phyloP scores from a whole-genome alignment of 2,797 vertebrate genomes.

The Triplophysa yarkandensis region DNA sequence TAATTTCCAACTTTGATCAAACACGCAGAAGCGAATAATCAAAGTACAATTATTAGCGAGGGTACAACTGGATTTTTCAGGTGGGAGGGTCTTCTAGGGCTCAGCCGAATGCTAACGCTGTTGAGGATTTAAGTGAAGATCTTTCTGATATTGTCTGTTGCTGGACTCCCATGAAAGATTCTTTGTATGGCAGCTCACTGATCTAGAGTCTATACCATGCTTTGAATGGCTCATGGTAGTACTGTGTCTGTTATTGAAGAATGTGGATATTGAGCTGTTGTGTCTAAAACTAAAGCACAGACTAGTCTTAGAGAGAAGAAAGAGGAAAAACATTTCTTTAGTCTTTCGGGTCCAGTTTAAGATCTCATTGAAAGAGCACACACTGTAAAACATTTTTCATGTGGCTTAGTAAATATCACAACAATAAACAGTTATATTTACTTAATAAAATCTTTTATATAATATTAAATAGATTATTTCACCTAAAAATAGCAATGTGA shows the following conservation, averaged over 20 bases:
- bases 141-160: constrained; percentile 17
- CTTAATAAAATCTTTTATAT: no score
- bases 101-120: constrained; percentile 14
- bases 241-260: background rate
- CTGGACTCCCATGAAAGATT: background rate
- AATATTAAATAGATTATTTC: no score
- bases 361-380: background rate
- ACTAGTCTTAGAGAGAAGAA: background rate
- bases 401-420: no score
- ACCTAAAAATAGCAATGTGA: no score
- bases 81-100: background rate
- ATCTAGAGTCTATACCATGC: constrained; percentile 10
- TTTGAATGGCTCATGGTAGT: background rate
- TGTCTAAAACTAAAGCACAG: background rate
- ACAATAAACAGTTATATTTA: no score
- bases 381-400: no score
- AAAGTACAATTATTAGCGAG: background rate
- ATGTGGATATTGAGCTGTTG: background rate
- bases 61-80: background rate
- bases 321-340: background rate
- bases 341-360: background rate
- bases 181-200: background rate
- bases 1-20: background rate
- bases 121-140: constrained; percentile 13
- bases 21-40: background rate